Evolutionary conservation across 2,113 vertebrate genomes (phyloP).

Genomic region (Notarius quadriscutis): DNA sequence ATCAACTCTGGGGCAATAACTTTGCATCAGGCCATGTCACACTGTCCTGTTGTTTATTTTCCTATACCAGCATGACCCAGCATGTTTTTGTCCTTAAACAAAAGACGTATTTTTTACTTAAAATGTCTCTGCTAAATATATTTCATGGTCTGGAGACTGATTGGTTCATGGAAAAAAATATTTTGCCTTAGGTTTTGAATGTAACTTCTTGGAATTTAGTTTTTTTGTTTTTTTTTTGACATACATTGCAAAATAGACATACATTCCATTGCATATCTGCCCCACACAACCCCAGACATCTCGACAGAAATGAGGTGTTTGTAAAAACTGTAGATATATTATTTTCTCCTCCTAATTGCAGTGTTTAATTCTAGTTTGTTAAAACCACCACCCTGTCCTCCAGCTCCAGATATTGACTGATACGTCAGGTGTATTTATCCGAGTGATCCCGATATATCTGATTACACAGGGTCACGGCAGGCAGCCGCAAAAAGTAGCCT

Average conservation of each 20-base stretch:
- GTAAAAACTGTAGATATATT: not conserved
- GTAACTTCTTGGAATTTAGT: not conserved
- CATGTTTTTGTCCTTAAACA: not conserved
- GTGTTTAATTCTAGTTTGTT: not conserved
- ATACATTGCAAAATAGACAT: not conserved
- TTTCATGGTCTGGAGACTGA: not conserved
- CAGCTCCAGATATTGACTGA: not conserved
- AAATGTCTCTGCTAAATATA: not conserved
- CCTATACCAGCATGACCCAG: not conserved
- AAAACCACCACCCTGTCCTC: not conserved
- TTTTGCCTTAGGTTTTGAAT: not conserved
- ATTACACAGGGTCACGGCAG: constrained; percentile 46
- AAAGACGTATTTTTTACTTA: not conserved
- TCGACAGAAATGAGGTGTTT: no score
- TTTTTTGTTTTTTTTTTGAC: not conserved
- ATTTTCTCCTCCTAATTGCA: not conserved
- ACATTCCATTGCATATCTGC: not conserved
- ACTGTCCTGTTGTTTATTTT: not conserved
- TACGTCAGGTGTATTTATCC: constrained; percentile 17
- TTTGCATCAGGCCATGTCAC: not conserved
- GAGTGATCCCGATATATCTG: constrained; percentile 23
- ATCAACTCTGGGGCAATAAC: not conserved
- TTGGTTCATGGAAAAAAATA: not conserved
- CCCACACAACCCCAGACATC: not conserved
- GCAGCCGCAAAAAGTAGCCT: constrained; percentile 54